These are phyloP conservation scores for Tiphia femorata DNA, from an alignment of 2,888 invertebrate species.

Conservation along the genomic window DNA sequence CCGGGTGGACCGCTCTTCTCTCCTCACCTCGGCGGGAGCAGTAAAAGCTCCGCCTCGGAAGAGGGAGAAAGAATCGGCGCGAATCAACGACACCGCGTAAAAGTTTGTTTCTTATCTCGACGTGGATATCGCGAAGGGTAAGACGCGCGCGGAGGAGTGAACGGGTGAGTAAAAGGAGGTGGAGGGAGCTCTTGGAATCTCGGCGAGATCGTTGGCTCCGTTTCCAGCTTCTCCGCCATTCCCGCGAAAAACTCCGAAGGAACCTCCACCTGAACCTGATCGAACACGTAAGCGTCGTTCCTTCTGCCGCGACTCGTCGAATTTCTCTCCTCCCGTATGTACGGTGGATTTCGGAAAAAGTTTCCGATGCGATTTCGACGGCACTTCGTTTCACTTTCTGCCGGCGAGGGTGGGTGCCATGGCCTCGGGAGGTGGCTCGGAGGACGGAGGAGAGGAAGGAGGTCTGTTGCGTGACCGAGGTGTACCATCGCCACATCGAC, in stretches of 20 bases:
- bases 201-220: conserved; percentile 2
- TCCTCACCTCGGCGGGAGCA: conserved; percentile 3
- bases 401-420: conserved; percentile 1
- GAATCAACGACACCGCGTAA: conserved; percentile 38
- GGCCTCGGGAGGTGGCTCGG: background rate
- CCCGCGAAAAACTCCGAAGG: conserved; percentile 6
- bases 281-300: conserved; percentile 22
- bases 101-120: conserved; percentile 45
- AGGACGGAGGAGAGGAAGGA: background rate
- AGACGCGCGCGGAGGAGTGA: background rate
- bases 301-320: background rate
- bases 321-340: conserved; percentile 3
- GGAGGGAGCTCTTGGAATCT: conserved; percentile 1
- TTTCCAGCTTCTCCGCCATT: conserved; percentile 10
- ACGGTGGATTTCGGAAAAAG: conserved; percentile 25
- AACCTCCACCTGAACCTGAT: conserved; percentile 19
- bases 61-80: conserved; percentile 23
- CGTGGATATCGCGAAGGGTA: conserved; percentile 24
- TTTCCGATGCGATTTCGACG: conserved; percentile 29
- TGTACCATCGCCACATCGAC: conserved; percentile 35
- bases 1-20: background rate
- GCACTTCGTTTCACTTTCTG: conserved; percentile 39
- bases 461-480: conserved; percentile 45
- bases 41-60: conserved; percentile 28
- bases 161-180: background rate